Conservation (phyloP, 2,888 invertebrate species). For the Sabatieria punctata region DNA sequence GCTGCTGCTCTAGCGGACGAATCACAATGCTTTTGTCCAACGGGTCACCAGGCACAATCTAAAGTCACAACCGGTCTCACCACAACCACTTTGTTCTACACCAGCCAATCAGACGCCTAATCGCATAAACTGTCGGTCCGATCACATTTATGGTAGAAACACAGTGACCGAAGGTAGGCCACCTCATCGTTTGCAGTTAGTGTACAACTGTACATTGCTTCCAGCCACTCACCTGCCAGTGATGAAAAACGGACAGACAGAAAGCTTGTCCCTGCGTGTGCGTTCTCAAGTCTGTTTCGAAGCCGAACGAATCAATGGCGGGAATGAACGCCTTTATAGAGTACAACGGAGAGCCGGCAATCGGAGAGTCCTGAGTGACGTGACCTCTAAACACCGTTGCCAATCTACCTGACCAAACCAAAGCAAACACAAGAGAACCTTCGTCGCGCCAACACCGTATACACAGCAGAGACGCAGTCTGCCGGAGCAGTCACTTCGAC, state of each 20-base stretch:
- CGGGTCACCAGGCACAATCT: constrained; percentile 97
- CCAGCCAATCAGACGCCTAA: no score
- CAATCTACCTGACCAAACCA: constrained; percentile 44
- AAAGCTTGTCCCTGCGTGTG: constrained; percentile 99
- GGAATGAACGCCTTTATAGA: constrained; percentile 92
- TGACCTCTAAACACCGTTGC: constrained; percentile 90
- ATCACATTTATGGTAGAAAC: no score
- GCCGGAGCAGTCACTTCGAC: constrained; percentile 98
- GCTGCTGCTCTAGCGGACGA: constrained; percentile 89
- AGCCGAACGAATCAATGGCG: constrained; percentile 97
- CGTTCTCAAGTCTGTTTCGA: constrained; percentile 93
- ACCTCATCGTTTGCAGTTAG: no score
- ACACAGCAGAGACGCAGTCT: constrained; percentile 97
- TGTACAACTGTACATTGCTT: no score
- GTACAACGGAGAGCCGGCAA: constrained; percentile 93
- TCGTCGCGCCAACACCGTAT: constrained; percentile 83
- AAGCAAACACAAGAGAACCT: constrained; percentile 37
- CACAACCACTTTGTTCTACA: no score
- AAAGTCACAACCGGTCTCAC: no score
- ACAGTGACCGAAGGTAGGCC: no score
- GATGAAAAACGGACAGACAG: constrained; percentile 93
- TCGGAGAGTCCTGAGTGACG: constrained; percentile 96
- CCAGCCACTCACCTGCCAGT: constrained; percentile 76
- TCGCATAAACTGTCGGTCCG: no score
- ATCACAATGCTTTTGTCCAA: constrained; percentile 92